These are phyloP conservation scores for Lamprotornis superbus DNA, from an alignment of 2,113 vertebrate genomes.

Conservation along the genomic window DNA sequence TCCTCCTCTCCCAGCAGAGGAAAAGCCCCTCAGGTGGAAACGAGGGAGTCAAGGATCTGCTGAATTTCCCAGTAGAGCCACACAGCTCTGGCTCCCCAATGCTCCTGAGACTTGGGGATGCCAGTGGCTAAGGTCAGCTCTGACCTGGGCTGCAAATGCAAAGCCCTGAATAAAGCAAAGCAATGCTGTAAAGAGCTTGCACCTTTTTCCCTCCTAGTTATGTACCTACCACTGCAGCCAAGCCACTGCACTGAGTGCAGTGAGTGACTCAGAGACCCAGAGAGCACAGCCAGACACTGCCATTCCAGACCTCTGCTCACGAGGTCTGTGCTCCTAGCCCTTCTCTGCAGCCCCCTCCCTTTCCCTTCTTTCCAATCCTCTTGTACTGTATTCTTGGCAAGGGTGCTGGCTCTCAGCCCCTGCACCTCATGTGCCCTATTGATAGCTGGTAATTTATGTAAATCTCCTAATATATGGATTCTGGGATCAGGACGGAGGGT, in stretches of 20 bases:
- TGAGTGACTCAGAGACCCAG: accelerated
- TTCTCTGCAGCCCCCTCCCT: background rate
- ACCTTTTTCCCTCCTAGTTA: background rate
- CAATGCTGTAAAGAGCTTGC: background rate
- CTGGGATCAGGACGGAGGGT: conserved; percentile 56
- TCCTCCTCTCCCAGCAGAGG: background rate
- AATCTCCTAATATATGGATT: conserved; percentile 70
- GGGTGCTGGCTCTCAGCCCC: conserved; percentile 46
- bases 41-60: background rate
- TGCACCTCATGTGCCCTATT: conserved; percentile 62
- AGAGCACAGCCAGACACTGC: background rate
- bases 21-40: background rate
- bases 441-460: conserved; percentile 71
- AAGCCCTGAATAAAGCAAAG: background rate
- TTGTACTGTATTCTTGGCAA: conserved; percentile 60
- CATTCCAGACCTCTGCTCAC: background rate
- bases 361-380: conserved; percentile 29
- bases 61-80: background rate
- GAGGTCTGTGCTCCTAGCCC: background rate
- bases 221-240: background rate
- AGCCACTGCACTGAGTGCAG: background rate
- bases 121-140: background rate
- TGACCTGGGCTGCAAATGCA: background rate
- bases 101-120: background rate
- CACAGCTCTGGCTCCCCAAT: background rate